Conservation (phyloP, 2,797 vertebrate species). For the Falco peregrinus region DNA sequence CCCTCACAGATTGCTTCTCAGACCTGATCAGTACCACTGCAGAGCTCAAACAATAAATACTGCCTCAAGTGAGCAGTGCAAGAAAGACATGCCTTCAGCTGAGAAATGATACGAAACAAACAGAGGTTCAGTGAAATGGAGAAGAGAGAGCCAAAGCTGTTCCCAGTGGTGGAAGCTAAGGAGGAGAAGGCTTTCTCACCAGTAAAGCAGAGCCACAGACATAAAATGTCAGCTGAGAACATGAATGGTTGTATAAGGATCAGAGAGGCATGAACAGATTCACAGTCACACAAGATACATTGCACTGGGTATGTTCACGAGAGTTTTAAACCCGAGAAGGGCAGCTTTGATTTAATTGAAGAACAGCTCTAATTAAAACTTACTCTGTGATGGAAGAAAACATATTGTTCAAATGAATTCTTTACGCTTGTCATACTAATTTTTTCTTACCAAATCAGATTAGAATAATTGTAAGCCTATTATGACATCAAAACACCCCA, state of each 20-base stretch:
- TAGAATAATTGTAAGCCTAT: constrained; percentile 50
- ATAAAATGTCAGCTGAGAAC: not conserved
- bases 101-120: not conserved
- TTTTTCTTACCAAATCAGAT: constrained; percentile 59
- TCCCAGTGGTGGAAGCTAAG: not conserved
- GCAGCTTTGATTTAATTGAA: constrained; percentile 47
- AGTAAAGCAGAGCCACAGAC: not conserved
- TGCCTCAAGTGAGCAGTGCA: not conserved
- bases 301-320: not conserved
- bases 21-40: not conserved
- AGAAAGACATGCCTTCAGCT: not conserved
- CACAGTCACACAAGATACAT: not conserved
- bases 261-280: not conserved
- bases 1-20: not conserved
- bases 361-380: constrained; percentile 53
- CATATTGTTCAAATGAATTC: constrained; percentile 50
- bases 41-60: not conserved
- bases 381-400: constrained; percentile 32
- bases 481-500: constrained; percentile 40
- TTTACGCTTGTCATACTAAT: constrained; percentile 34
- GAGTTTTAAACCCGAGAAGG: constrained; percentile 10
- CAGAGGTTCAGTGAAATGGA: not conserved
- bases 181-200: not conserved
- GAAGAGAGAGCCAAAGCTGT: not conserved
- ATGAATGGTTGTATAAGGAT: not conserved